Percentiles rank a stretch among this genome's conserved stretches.
phyloP scores from a whole-genome alignment of 1,140 invertebrate species.

The Lycorma delicatula region DNA sequence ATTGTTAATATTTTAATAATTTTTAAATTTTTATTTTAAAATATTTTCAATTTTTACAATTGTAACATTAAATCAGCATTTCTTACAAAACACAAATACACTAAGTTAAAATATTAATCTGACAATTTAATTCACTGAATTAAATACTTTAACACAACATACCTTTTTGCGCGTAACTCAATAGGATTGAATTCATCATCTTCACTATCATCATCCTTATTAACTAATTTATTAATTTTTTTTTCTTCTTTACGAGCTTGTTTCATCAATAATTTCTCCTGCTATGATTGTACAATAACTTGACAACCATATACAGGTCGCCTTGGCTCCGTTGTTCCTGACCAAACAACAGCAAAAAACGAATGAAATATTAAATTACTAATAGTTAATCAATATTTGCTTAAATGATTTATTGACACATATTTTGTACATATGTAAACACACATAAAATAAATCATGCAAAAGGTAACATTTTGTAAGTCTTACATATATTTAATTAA shows the following conservation, averaged over 20 bases:
- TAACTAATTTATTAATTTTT: conserved; percentile 54
- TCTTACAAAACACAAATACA: not conserved
- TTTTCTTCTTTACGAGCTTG: conserved; percentile 84
- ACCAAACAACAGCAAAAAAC: not conserved
- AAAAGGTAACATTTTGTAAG: too few relatives aligned
- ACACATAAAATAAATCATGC: not conserved
- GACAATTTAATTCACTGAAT: not conserved
- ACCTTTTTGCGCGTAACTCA: conserved; percentile 40
- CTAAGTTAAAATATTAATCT: not conserved
- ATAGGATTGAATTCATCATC: conserved; percentile 40
- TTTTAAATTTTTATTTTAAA: too few relatives aligned
- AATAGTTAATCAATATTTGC: not conserved
- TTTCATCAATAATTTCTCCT: conserved; percentile 73
- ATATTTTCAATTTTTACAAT: too few relatives aligned
- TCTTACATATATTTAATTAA: not conserved
- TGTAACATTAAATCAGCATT: too few relatives aligned
- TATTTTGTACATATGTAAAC: not conserved
- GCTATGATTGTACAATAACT: conserved; percentile 74
- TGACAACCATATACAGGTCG: conserved; percentile 55
- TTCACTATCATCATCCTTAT: conserved; percentile 46
- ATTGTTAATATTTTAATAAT: too few relatives aligned
- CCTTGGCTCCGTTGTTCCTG: conserved; percentile 10
- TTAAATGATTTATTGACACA: not conserved
- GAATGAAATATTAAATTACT: not conserved
- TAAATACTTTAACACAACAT: conserved; percentile 23